Base-by-base conservation (phyloP, 2,888 invertebrate genomes). In the Ganaspis brasiliensis region DNA sequence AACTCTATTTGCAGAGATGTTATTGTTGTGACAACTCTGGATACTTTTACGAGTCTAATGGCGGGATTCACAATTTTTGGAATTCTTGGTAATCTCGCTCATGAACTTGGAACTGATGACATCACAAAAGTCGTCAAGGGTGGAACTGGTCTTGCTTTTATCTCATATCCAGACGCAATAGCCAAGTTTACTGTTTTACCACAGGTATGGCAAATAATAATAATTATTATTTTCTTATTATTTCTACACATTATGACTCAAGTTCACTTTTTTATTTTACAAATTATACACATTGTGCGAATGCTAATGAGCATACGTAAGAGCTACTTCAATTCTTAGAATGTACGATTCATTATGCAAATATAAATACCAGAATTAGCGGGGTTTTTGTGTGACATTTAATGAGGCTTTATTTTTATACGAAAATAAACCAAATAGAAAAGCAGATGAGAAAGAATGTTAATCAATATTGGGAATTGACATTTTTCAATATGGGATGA, bases 21-120 rank as follows among this genome's bases (percentile, higher is more conserved):
- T 0, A 93, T 96, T 92, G 96, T 97, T 57, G 96, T 97, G 2
- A 96, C 96, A 0, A 94, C 96, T 0, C 89, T 97, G 88, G 97
- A 97, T 86, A 97, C 97, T 0, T 95, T 96, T 83, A 97, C 97
- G 0, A 97, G 97, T 81, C 90, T 97, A 37, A 92, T 97, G 56
- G 96, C 97, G 0, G 97, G 97, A 2, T 93, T 95, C 79, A 96
- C 97, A 1, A 97, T 97, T 82, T 97, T 97, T 87, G 96, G 96
- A 4, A 96, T 97, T 80, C 92, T 97, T 61, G 97, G 97, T 0
- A 96, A 96, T 90, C 91, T 97, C 85, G 96, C 97, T 0, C 91
- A 95, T 85, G 95, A 95, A 88, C 92, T 93, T 67, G 92, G 93
- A 6, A 92, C 92, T 10, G 93, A 93, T 24, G 94, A 95, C 10